Base-by-base conservation (phyloP, 1,140 invertebrate species). In the Maconellicoccus hirsutus region DNA sequence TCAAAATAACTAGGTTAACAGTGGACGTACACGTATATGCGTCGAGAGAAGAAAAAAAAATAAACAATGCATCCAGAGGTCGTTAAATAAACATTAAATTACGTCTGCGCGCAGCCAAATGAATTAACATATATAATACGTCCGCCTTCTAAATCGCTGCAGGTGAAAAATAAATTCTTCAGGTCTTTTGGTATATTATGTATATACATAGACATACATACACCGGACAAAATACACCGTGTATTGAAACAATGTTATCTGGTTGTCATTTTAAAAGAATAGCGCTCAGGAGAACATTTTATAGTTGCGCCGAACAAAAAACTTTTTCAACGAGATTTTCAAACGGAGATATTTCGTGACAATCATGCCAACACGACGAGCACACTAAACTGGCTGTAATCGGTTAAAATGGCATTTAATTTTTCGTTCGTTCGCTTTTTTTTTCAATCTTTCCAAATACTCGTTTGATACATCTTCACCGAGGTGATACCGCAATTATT, bases 81-180 rank as follows among this genome's bases (percentile, higher is more conserved):
- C 42, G 42, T 52, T 52, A 52, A 52, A 52, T 52, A 52, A 52
- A 52, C 42, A 52, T 52, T 52, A 52, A 52, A 52, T 52, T 52
- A 52, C 42, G 42, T 52, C 42, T 19, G 42, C n/a, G n/a, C 42
- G 42, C 42, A 19, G 42, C 42, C 42, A 14, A 19, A 16, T 52
- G 42, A 19, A 52, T 52, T 52, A 52, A 14, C 42, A 52, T 52
- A 52, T 16, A 52, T 52, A 52, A 52, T 52, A 52, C 16, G 42
- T 52, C 42, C 42, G 42, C 42, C 42, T 52, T 52, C n/a, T 52
- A 52, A 52, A 52, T 19, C 6, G 12, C 42, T 52, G 42, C 42
- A 52, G 42, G 42, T 52, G 42, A 52, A 52, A 52, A 52, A 52
- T 52, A 52, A 52, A 52, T 16, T 52, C 10, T 19, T 52, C 42